Evolutionary conservation across 2,888 invertebrate species (phyloP).

Genomic region (Drosophila prostipennis): DNA sequence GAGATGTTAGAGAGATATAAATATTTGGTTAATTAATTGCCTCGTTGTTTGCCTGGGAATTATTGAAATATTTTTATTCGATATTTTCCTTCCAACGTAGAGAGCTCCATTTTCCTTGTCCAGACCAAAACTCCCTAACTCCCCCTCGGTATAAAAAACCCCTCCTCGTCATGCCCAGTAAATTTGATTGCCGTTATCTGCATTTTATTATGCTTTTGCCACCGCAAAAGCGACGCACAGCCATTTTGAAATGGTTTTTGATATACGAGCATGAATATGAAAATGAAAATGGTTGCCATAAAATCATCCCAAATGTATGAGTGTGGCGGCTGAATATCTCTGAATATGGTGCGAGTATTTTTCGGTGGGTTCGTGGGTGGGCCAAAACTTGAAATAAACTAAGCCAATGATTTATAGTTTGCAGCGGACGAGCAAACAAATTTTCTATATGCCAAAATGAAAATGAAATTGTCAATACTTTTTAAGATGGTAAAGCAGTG

Average conservation of each 20-base stretch:
- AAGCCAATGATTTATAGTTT: conserved; percentile 52
- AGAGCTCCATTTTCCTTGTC: neutral
- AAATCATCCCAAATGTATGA: conserved; percentile 64
- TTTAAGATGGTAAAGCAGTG: conserved; percentile 18
- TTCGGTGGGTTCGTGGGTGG: conserved; percentile 7
- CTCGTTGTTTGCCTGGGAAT: conserved; percentile 44
- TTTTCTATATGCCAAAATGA: conserved; percentile 3
- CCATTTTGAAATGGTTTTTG: conserved; percentile 68
- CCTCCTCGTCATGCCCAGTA: conserved; percentile 23
- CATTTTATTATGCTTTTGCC: conserved; percentile 74
- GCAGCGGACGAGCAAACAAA: conserved; percentile 22
- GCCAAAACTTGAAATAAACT: conserved; percentile 41
- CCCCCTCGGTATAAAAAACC: neutral
- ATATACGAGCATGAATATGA: conserved; percentile 63
- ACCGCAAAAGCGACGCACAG: conserved; percentile 55
- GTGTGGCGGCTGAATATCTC: conserved; percentile 42
- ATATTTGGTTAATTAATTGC: conserved; percentile 64
- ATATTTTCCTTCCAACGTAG: conserved; percentile 23
- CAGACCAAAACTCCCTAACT: neutral
- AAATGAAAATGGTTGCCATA: conserved; percentile 55
- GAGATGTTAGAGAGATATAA: conserved; percentile 20
- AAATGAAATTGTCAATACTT: conserved; percentile 51
- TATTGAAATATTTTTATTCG: conserved; percentile 50
- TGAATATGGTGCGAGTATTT: conserved; percentile 29
- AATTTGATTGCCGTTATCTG: conserved; percentile 74